These are phyloP conservation scores for Drosophila paranaensis DNA, from an alignment of 2,888 invertebrate species.

Conservation along the genomic window DNA sequence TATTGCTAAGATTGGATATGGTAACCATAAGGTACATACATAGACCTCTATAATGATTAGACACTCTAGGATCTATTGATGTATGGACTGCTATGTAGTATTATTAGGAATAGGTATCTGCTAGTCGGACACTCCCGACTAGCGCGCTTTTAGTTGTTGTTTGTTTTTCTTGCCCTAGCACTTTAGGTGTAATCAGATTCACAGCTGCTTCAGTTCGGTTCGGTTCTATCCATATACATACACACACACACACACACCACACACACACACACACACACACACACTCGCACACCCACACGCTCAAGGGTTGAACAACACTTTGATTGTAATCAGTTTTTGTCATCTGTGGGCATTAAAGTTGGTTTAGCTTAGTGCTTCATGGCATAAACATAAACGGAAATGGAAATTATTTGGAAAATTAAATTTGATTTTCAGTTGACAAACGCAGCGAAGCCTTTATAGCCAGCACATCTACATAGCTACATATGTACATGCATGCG, in stretches of 20 bases:
- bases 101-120: neutral
- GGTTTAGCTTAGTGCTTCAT: slow-evolving; percentile 6
- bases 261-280: slow-evolving; percentile 2
- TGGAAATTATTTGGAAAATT: slow-evolving; percentile 3
- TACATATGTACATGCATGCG: neutral
- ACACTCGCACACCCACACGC: neutral
- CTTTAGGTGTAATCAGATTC: slow-evolving; percentile 60
- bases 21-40: no score
- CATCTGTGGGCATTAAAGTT: slow-evolving; percentile 10
- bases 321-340: slow-evolving; percentile 20
- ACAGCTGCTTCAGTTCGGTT: slow-evolving; percentile 41
- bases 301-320: slow-evolving; percentile 23
- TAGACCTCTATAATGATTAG: no score
- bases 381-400: slow-evolving; percentile 14
- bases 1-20: no score
- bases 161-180: slow-evolving; percentile 9
- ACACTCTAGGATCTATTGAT: no score
- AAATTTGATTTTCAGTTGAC: slow-evolving; percentile 7
- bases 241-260: slow-evolving; percentile 8
- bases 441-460: neutral
- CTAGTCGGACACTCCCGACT: neutral
- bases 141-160: neutral
- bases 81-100: no score
- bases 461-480: neutral
- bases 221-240: slow-evolving; percentile 4